These are phyloP conservation scores for Babyrousa celebensis DNA, from an alignment of 2,797 vertebrate genomes.

Conservation along the genomic window DNA sequence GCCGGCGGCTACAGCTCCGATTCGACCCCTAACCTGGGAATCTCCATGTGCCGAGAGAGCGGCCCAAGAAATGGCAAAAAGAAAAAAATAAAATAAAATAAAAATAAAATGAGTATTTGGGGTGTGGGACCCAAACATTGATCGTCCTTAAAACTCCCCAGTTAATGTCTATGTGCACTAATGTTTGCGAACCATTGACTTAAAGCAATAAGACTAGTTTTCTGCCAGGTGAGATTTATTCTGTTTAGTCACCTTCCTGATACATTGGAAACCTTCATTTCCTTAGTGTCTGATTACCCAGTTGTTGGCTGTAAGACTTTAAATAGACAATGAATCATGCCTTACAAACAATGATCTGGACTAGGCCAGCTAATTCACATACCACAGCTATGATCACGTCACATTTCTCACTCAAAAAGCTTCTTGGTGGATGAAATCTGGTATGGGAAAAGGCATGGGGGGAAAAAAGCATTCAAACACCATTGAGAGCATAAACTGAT, in stretches of 20 bases:
- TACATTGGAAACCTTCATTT: constrained; percentile 67
- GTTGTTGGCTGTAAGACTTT: constrained; percentile 67
- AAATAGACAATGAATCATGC: constrained; percentile 76
- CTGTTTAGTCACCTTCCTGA: constrained; percentile 61
- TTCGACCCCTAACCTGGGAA: too few species aligned
- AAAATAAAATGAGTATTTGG: not conserved
- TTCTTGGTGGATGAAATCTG: constrained; percentile 50
- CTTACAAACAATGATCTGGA: constrained; percentile 65
- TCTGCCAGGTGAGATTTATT: constrained; percentile 45
- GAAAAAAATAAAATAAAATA: too few species aligned
- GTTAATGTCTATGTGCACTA: not conserved
- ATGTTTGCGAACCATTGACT: constrained; percentile 32
- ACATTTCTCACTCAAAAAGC: constrained; percentile 63
- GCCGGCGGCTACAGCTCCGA: too few species aligned
- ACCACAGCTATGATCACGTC: constrained; percentile 38
- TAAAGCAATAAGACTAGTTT: not conserved
- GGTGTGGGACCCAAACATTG: not conserved
- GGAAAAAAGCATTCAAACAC: constrained; percentile 31
- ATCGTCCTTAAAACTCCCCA: constrained; percentile 11
- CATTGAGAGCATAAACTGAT: constrained; percentile 43
- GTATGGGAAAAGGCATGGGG: not conserved
- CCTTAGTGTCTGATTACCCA: constrained; percentile 28
- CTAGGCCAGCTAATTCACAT: constrained; percentile 45
- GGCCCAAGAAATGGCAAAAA: too few species aligned
- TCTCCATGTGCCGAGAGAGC: too few species aligned